Base-by-base conservation (phyloP, 2,797 vertebrate genomes). In the Aldrovandia affinis region DNA sequence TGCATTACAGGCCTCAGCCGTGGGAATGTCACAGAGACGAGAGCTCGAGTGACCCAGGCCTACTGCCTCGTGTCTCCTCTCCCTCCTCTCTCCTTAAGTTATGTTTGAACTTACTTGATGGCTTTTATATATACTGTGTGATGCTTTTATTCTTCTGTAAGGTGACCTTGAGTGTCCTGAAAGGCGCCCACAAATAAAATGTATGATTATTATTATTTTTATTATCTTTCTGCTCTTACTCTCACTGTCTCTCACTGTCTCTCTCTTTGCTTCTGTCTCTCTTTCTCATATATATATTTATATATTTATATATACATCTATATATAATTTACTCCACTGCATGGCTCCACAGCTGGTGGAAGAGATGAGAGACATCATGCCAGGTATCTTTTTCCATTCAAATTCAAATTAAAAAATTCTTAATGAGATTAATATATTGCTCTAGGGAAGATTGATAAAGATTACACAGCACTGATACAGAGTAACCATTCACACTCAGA, bases 1-100 rank as follows among this genome's bases (percentile, higher is more conserved):
- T 93, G 92, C 90, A 91, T 91, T 90, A 90, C 86, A 88, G 89
- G 91, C 93, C 95, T 94, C 95, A 95, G 94, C 95, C 95, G 94
- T 93, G 95, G 94, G 92, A 92, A 90, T 92, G 90, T 93, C 93
- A 93, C n/a, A 28, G 30, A 65, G 61, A n/a, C 9, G 18, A 14
- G 55, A 2, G 55, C 18, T n/a, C n/a, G n/a, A n/a, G n/a, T n/a
- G n/a, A 20, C 18, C 55, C 55, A 57, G 2, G 55, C 12, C 79
- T 42, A 70, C 75, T 79, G 39, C 0, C 6, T 61, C 44, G 42
- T 1, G 3, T 28, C 70, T 50, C 81, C 70, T 83, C 80, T 83
- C 33, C 52, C 84, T 14, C 15, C 12, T 57, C 3, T 20, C 55
- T 57, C 55, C 55, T 20, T 20, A 15, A n/a, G n/a, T n/a, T n/a